Evolutionary conservation across 2,888 invertebrate species (phyloP).

Genomic region (Erpobdella octoculata): DNA sequence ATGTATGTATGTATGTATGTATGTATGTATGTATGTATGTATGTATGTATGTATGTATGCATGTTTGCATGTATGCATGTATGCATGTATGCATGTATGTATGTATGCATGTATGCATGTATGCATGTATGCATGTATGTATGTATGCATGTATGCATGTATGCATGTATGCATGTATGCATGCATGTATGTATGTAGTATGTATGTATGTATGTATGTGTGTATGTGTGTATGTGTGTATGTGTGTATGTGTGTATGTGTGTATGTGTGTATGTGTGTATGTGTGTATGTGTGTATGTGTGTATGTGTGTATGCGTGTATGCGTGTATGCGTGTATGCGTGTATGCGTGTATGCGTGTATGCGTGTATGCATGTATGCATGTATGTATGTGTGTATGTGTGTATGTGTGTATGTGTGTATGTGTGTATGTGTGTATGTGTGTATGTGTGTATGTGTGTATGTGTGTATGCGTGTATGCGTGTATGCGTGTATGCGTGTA

Average conservation of each 20-base stretch:
- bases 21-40: too few relatives aligned
- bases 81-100: too few relatives aligned
- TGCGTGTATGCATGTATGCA: constrained; percentile 13
- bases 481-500: background rate
- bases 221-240: constrained; percentile 19
- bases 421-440: constrained; percentile 13
- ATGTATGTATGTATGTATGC: too few relatives aligned
- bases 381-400: constrained; percentile 16
- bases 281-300: constrained; percentile 16
- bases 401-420: constrained; percentile 3
- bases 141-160: too few relatives aligned
- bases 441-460: constrained; percentile 4
- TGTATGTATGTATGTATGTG: constrained; percentile 16
- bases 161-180: too few relatives aligned
- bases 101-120: too few relatives aligned
- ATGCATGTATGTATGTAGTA: too few relatives aligned
- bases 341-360: constrained; percentile 17
- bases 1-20: too few relatives aligned
- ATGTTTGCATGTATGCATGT: too few relatives aligned
- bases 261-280: constrained; percentile 19
- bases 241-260: constrained; percentile 19
- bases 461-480: background rate
- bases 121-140: too few relatives aligned
- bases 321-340: constrained; percentile 16
- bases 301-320: constrained; percentile 11